A percentile compares a stretch with the other conserved stretches of the same genome.
phyloP scores from a whole-genome alignment of 2,113 vertebrate species.

The Limnothrissa miodon region DNA sequence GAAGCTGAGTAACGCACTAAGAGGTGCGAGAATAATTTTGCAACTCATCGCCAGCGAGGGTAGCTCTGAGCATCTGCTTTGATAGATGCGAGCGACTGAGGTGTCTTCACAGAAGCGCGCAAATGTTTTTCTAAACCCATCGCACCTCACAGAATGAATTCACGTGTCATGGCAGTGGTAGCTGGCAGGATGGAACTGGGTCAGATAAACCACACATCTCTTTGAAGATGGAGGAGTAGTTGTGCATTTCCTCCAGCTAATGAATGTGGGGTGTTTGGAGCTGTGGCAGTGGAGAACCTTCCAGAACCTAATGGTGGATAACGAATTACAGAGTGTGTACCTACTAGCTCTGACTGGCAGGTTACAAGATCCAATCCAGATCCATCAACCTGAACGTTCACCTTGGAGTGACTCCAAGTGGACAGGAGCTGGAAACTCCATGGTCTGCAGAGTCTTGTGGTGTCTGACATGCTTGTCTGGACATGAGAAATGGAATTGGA shows the following conservation, averaged over 20 bases:
- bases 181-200: neutral
- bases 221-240: neutral
- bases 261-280: neutral
- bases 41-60: too few relatives aligned
- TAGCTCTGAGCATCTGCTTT: neutral
- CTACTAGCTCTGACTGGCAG: too few relatives aligned
- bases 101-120: neutral
- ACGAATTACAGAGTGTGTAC: neutral
- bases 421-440: neutral
- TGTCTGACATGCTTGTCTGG: neutral
- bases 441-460: neutral
- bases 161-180: too few relatives aligned
- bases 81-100: neutral
- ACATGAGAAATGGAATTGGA: constrained; percentile 37
- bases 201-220: neutral
- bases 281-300: neutral
- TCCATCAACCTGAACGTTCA: neutral
- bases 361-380: neutral
- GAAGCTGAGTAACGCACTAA: constrained; percentile 25
- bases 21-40: neutral
- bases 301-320: neutral
- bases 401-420: neutral
- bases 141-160: neutral
- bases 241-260: neutral
- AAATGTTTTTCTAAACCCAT: neutral